Evolutionary conservation across 37 sponge, comb jelly and placozoan genomes (phyloP).

Genomic region (Halichondria panicea): DNA sequence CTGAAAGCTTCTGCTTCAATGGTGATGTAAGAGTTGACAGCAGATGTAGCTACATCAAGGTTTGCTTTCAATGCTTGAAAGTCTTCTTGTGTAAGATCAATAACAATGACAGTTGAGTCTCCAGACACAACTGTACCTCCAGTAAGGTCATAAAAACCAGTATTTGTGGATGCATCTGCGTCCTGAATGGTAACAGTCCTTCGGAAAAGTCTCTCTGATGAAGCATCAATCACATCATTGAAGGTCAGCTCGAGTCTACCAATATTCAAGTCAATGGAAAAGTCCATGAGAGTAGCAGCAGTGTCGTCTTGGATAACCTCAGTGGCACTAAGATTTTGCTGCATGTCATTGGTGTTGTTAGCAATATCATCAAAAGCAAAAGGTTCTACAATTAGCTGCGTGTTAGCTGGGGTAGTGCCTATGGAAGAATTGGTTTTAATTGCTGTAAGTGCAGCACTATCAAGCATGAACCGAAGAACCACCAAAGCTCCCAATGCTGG

Average conservation of each 20-base stretch:
- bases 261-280: constrained; percentile 67
- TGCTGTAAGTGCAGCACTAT: constrained; percentile 23
- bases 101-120: constrained; percentile 38
- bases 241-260: constrained; percentile 58
- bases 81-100: constrained; percentile 29
- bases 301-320: constrained; percentile 37
- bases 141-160: constrained; percentile 5
- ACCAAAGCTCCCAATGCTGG: constrained; percentile 17
- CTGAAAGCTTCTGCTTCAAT: constrained; percentile 69
- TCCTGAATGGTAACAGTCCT: constrained; percentile 33
- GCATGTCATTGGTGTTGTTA: constrained; percentile 7
- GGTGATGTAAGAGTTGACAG: constrained; percentile 35
- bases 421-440: constrained; percentile 66
- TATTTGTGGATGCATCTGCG: background rate
- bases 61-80: constrained; percentile 39
- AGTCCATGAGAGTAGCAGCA: constrained; percentile 38
- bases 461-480: constrained; percentile 41
- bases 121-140: constrained; percentile 2
- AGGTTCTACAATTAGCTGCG: constrained; percentile 19
- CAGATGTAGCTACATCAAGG: constrained; percentile 39
- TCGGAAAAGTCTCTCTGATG: background rate
- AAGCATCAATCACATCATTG: constrained; percentile 57
- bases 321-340: constrained; percentile 2
- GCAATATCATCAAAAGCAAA: constrained; percentile 45
- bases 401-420: constrained; percentile 49